Base-by-base conservation (phyloP, 1,140 invertebrate species). In the Scaptodrosophila lebanonensis region DNA sequence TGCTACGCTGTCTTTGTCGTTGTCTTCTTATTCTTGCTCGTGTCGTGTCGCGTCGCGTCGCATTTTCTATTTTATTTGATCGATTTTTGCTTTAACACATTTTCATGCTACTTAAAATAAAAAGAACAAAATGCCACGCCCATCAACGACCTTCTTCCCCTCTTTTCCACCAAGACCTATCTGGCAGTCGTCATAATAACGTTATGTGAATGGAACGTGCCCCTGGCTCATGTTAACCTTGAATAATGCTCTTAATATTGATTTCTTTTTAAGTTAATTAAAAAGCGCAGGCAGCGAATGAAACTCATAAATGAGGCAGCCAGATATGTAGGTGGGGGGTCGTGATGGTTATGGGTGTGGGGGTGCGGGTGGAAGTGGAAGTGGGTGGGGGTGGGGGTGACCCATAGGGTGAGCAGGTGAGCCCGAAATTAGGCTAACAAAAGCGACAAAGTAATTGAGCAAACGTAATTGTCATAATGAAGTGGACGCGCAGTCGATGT, bases 181-280 rank as follows among this genome's bases (percentile, higher is more conserved):
- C 8, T 43, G 57, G 51, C 66, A 66, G 49, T 66, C 71, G 66
- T 68, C 73, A 68, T 67, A 61, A 79, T 71, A 66, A 77, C 54
- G 64, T 73, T 75, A 51, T 77, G 56, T 62, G 64, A 44, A 40
- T 60, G 53, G 47, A 25, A 17, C 25, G 32, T 3, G 22, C 8
- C 22, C 8, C 3, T 8, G 8, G 22, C 22, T 25, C 22, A 25
- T 3, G 38, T 15, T 39, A 48, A 65, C 72, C 72, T 72, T 79
- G 73, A 52, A 53, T 36, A 51, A 29, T 35, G 27, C 54, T 59
- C 30, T 73, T 39, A 32, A 39, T 77, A 77, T 79, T 73, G 73
- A 77, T 77, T 77, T 65, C 51, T 65, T 58, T 66, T 44, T 68
- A 61, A 79, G 73, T 79, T 77, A 79, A 79, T 77, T 77, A 77